Percentiles rank a stretch among this genome's conserved stretches.
Evolutionary conservation across 92 coral and sea anemone species (phyloP).

Genomic region (Muricea muricata): DNA sequence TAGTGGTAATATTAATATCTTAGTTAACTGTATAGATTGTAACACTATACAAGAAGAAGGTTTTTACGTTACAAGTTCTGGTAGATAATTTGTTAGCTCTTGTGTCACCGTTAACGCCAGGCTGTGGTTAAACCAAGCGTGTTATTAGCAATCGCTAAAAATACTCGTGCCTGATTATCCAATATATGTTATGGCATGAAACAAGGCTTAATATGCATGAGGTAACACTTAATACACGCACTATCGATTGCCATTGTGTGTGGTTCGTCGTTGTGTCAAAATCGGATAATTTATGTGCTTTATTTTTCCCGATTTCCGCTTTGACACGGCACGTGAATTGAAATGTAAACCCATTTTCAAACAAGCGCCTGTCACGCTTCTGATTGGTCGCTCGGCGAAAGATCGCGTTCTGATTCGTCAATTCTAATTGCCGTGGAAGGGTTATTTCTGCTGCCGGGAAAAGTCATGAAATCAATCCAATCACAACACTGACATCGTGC

Average conservation of each 20-base stretch:
- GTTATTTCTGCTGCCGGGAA: slow-evolving; percentile 37
- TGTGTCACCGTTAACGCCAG: neutral
- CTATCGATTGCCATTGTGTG: slow-evolving; percentile 23
- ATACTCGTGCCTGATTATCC: neutral
- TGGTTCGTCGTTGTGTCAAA: slow-evolving; percentile 29
- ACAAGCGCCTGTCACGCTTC: slow-evolving; percentile 24
- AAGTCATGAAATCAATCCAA: slow-evolving; percentile 10
- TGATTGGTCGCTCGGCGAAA: slow-evolving; percentile 27
- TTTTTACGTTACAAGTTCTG: neutral
- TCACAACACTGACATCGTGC: neutral
- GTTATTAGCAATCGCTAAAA: neutral
- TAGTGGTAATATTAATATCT: no score
- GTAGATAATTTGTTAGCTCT: neutral
- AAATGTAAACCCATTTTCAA: slow-evolving; percentile 33
- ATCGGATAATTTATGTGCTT: neutral
- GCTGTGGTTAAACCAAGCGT: neutral
- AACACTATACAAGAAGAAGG: neutral
- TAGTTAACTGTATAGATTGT: neutral
- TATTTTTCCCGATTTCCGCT: neutral
- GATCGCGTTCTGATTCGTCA: slow-evolving; percentile 29
- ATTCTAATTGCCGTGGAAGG: slow-evolving; percentile 13
- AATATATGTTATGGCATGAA: slow-evolving; percentile 1
- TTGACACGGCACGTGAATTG: slow-evolving; percentile 30
- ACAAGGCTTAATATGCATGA: slow-evolving; percentile 9
- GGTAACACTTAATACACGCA: neutral